Base-by-base conservation (phyloP, 2,888 invertebrate species). In the Deroplatys truncata region DNA sequence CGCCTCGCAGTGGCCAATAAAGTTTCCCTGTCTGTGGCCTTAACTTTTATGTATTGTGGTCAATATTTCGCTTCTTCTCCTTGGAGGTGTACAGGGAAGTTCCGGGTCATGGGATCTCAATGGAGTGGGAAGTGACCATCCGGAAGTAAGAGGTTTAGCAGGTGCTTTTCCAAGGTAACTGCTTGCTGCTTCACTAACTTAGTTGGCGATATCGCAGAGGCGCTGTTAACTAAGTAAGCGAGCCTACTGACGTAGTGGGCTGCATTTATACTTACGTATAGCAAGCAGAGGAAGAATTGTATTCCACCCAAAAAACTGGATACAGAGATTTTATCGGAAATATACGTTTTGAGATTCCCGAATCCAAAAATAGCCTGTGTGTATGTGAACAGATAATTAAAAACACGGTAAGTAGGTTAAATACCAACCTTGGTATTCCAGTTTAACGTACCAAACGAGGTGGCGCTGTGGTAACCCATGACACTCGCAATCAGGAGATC, bases 31-130 rank as follows among this genome's bases (percentile, higher is more conserved):
- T 20, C 56, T 16, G 56, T 56, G 7, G 56, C 56, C 56, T 72
- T 72, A 72, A 72, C 56, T 72, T 72, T 72, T 72, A 72, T 72
- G 56, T 72, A 72, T 72, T 72, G 56, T 31, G 82, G 86, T 43
- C 86, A 82, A 86, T 82, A 86, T 29, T 82, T 82, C 29, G 28
- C 13, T 8, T 29, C 43, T 28, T 85, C 43, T 31, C n/a, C 28
- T 85, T 15, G 49, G 85, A 85, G 85, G n/a, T 28, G 56, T 16
- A 56, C 49, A 28, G 43, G 25, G 4, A 86, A 86, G 82, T 86
- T 86, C 86, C 86, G 82, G 86, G 86, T 86, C 86, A 86, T 86
- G 82, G 56, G 82, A n/a, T 86, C 82, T 86, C 86, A 86, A 86
- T 86, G 86, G 72, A 82, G 72, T 82, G n/a, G 29, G 86, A 72